Conservation (phyloP, 2,797 vertebrate genomes). For the Semotilus atromaculatus region DNA sequence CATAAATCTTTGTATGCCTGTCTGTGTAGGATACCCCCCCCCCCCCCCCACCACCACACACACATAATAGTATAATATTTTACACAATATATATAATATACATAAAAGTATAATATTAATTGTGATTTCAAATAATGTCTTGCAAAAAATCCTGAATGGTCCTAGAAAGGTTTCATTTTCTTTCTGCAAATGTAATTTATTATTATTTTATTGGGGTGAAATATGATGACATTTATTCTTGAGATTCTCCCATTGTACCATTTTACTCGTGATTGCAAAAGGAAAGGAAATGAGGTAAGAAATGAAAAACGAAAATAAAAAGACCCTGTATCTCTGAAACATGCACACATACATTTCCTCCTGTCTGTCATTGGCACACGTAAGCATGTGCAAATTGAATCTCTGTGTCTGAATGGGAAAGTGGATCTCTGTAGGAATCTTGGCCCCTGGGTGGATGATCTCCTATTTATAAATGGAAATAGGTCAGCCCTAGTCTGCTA, state of each 20-base stretch:
- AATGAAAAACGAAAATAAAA: too few relatives aligned
- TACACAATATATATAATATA: too few relatives aligned
- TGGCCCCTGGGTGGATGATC: constrained; percentile 8
- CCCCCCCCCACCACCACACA: too few relatives aligned
- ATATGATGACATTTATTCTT: background rate
- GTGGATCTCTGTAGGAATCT: constrained; percentile 6
- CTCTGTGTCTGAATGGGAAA: background rate
- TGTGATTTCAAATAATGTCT: background rate
- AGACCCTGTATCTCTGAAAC: constrained; percentile 1
- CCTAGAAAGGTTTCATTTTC: background rate
- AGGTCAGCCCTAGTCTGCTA: background rate
- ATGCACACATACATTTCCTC: background rate
- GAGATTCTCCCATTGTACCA: background rate
- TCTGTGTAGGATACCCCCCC: too few relatives aligned
- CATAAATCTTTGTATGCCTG: background rate
- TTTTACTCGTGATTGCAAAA: background rate
- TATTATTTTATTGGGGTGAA: background rate
- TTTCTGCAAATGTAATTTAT: background rate
- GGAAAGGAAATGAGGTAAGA: constrained; percentile 5
- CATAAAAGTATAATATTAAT: too few relatives aligned
- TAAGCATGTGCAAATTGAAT: constrained; percentile 28
- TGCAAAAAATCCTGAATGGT: background rate
- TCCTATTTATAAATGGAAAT: constrained; percentile 36
- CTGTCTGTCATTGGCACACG: constrained; percentile 15
- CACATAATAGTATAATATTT: too few relatives aligned